phyloP scores from a whole-genome alignment of 2,113 vertebrate species.

The Brachypodius melanocephalos region DNA sequence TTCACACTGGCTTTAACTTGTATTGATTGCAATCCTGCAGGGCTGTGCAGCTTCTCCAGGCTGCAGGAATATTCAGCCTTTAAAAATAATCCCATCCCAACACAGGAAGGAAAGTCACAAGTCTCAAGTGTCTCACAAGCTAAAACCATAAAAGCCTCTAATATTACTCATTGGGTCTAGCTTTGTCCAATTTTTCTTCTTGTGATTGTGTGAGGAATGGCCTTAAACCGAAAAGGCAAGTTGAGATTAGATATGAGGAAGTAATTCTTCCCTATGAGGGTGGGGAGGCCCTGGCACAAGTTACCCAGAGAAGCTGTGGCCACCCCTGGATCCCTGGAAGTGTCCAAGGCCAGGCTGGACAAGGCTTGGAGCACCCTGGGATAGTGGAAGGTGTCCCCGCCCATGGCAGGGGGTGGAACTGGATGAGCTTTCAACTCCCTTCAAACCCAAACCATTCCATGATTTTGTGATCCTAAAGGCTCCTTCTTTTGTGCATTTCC shows the following conservation, averaged over 20 bases:
- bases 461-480: background rate
- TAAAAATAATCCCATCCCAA: background rate
- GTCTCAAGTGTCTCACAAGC: background rate
- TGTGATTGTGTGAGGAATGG: background rate
- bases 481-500: background rate
- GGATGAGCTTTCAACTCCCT: background rate
- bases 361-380: rapidly evolving
- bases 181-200: background rate
- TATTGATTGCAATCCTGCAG: background rate
- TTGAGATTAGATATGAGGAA: background rate
- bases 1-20: constrained; percentile 13
- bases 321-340: background rate
- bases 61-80: background rate
- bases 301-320: background rate
- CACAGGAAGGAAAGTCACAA: background rate
- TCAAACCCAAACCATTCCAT: background rate
- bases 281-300: background rate
- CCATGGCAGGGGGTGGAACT: rapidly evolving
- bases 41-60: background rate
- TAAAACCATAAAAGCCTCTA: background rate
- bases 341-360: rapidly evolving
- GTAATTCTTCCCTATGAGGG: background rate
- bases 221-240: background rate
- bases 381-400: rapidly evolving
- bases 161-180: background rate